Conservation (phyloP, 2,797 vertebrate species). For the Pelodytes ibericus region DNA sequence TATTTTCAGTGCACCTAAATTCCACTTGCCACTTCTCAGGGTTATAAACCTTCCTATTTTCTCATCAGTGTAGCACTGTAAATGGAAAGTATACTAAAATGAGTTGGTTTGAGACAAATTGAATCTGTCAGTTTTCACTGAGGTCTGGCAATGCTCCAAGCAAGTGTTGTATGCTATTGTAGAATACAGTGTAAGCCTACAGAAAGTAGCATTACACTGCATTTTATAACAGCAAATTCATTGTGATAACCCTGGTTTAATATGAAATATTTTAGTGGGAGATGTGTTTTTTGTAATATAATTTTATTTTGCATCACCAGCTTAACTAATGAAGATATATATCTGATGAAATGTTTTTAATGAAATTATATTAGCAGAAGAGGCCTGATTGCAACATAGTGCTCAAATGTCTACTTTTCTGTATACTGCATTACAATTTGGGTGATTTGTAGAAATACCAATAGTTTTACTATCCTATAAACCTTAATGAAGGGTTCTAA, state of each 20-base stretch:
- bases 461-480: too few species aligned
- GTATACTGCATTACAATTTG: too few species aligned
- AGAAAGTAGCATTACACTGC: conserved; percentile 10
- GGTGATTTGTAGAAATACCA: too few species aligned
- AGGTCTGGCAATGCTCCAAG: conserved; percentile 64
- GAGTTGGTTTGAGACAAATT: conserved; percentile 64
- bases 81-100: conserved; percentile 60
- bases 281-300: neutral
- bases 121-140: conserved; percentile 59
- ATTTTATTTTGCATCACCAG: neutral
- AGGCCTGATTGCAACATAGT: too few species aligned
- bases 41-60: conserved; percentile 34
- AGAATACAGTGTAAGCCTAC: neutral
- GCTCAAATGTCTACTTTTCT: too few species aligned
- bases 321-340: neutral
- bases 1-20: neutral
- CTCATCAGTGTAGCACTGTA: conserved; percentile 54
- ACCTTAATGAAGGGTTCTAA: too few species aligned
- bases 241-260: neutral
- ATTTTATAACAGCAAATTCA: neutral
- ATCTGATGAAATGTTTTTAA: too few species aligned
- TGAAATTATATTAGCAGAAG: too few species aligned
- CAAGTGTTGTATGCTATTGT: conserved; percentile 5
- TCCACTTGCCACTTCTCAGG: conserved; percentile 13
- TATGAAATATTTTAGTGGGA: neutral